These are phyloP conservation scores for Lepidochrysops patricia DNA, from an alignment of 2,888 invertebrate species.

Conservation along the genomic window DNA sequence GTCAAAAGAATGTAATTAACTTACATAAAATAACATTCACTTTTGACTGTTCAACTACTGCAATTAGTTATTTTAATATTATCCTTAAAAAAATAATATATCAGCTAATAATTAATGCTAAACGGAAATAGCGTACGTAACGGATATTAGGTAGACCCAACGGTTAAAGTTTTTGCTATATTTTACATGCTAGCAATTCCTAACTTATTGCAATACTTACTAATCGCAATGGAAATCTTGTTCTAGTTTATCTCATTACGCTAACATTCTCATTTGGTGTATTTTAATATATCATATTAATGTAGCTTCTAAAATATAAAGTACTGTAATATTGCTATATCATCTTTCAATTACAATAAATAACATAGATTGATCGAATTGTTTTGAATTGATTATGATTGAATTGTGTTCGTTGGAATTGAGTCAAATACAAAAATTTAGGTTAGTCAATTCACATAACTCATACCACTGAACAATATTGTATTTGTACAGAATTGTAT, in stretches of 20 bases:
- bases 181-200: neutral
- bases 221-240: neutral
- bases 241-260: neutral
- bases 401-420: neutral
- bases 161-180: neutral
- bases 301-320: neutral
- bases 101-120: neutral
- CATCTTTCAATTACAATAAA: neutral
- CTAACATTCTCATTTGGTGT: too few species aligned
- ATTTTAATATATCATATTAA: too few species aligned
- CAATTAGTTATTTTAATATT: neutral
- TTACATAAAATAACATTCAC: too few species aligned
- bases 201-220: neutral
- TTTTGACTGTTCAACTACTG: too few species aligned
- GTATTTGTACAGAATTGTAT: neutral
- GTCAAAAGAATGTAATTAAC: too few species aligned
- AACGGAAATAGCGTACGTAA: neutral
- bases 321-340: neutral
- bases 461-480: neutral
- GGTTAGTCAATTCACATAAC: too few species aligned
- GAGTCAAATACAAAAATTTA: neutral
- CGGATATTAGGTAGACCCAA: neutral
- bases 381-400: neutral
- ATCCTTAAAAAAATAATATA: too few species aligned
- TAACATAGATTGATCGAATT: too few species aligned